Evolutionary conservation across 2,113 vertebrate genomes (phyloP).

Genomic region (Atractosteus spatula): DNA sequence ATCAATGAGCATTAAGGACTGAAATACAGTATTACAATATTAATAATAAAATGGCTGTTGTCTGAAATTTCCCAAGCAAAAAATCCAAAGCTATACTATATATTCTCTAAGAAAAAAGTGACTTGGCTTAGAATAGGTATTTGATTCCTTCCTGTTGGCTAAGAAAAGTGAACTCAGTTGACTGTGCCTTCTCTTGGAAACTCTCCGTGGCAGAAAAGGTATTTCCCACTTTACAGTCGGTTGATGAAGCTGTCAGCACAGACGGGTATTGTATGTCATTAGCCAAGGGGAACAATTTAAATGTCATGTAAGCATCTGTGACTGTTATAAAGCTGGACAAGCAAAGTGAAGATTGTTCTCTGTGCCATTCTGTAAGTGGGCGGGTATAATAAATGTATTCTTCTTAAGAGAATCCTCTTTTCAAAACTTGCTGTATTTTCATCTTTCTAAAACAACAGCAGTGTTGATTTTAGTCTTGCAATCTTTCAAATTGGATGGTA

Average conservation of each 20-base stretch:
- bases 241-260: not conserved
- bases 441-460: not conserved
- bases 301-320: not conserved
- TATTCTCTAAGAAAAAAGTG: no score
- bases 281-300: not conserved
- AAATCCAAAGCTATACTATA: no score
- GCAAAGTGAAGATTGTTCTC: conserved; percentile 6
- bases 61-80: no score
- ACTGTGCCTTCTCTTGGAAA: not conserved
- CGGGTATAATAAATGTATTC: not conserved
- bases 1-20: no score
- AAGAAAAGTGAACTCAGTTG: no score
- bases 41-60: no score
- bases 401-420: not conserved
- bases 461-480: no score
- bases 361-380: not conserved
- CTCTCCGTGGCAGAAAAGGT: not conserved
- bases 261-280: not conserved
- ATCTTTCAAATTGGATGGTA: no score
- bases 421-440: not conserved
- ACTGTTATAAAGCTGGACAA: not conserved
- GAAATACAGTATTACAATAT: no score
- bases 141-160: no score
- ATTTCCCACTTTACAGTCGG: not conserved
- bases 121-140: no score